phyloP scores from a whole-genome alignment of 2,797 vertebrate genomes.

The Mastacembelus armatus region DNA sequence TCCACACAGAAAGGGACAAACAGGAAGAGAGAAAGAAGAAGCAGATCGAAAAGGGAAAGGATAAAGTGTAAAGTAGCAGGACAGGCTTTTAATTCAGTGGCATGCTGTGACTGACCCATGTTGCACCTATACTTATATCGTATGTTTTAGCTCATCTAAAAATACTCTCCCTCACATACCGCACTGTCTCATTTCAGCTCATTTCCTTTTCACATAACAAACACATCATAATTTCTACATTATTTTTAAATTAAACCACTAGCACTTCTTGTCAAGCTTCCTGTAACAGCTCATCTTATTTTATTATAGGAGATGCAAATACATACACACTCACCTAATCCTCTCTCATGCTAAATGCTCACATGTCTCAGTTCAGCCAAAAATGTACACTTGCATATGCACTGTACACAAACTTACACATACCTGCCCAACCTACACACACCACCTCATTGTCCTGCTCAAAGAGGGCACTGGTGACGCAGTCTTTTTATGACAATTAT shows the following conservation, averaged over 20 bases:
- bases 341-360: neutral
- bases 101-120: conserved; percentile 1
- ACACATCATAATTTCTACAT: conserved; percentile 21
- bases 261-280: conserved; percentile 17
- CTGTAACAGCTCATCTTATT: neutral
- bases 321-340: too few species aligned
- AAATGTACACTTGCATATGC: neutral
- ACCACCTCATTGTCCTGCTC: conserved; percentile 78
- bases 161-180: conserved; percentile 24
- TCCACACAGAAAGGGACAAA: conserved; percentile 44
- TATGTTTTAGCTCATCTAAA: conserved; percentile 11
- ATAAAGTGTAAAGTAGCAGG: neutral
- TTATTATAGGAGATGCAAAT: neutral
- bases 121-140: neutral
- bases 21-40: conserved; percentile 19
- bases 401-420: too few species aligned
- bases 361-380: neutral
- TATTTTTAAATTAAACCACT: conserved; percentile 6
- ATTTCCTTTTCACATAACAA: conserved; percentile 39
- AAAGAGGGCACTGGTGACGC: conserved; percentile 90
- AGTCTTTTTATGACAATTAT: conserved; percentile 95
- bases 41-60: conserved; percentile 41
- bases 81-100: neutral
- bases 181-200: conserved; percentile 5
- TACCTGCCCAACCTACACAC: conserved; percentile 60